These are phyloP conservation scores for Heterodera carotae DNA, from an alignment of 1,140 invertebrate genomes.

Conservation along the genomic window DNA sequence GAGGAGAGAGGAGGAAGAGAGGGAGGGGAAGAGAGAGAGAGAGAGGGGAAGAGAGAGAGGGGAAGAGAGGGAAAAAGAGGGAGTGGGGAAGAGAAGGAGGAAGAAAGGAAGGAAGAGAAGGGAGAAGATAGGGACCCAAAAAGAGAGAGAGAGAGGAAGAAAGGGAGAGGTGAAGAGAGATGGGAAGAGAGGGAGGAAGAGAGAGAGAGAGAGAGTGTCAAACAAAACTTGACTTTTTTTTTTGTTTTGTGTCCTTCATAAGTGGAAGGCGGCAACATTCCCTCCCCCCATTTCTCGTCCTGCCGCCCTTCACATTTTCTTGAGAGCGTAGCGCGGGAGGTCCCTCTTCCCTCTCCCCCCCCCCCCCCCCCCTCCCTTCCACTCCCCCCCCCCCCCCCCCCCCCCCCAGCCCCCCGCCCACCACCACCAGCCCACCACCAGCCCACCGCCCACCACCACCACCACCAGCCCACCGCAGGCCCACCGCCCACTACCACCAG, in stretches of 20 bases:
- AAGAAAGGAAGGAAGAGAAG: not conserved
- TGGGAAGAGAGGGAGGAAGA: not conserved
- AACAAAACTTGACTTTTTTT: not conserved
- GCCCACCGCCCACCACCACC: too few relatives aligned
- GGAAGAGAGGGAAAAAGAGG: too few relatives aligned
- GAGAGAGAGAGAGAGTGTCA: not conserved
- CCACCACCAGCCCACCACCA: too few relatives aligned
- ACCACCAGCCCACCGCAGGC: too few relatives aligned
- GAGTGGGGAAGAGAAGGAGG: too few relatives aligned
- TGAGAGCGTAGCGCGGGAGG: not conserved
- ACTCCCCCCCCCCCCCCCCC: too few relatives aligned
- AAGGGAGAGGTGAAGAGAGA: not conserved
- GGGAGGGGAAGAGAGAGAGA: not conserved
- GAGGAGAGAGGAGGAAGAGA: not conserved
- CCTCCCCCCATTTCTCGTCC: too few relatives aligned
- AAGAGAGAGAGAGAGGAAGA: not conserved
- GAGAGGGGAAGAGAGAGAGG: not conserved
- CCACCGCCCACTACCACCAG: too few relatives aligned
- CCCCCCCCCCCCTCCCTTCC: too few relatives aligned
- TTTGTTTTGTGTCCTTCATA: not conserved
- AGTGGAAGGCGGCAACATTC: not conserved
- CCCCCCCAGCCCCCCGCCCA: too few relatives aligned
- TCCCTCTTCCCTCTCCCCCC: not conserved
- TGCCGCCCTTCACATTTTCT: not conserved
- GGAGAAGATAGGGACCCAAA: not conserved